These are phyloP conservation scores for Linnaemya tessellans DNA, from an alignment of 2,888 invertebrate species.

Conservation along the genomic window DNA sequence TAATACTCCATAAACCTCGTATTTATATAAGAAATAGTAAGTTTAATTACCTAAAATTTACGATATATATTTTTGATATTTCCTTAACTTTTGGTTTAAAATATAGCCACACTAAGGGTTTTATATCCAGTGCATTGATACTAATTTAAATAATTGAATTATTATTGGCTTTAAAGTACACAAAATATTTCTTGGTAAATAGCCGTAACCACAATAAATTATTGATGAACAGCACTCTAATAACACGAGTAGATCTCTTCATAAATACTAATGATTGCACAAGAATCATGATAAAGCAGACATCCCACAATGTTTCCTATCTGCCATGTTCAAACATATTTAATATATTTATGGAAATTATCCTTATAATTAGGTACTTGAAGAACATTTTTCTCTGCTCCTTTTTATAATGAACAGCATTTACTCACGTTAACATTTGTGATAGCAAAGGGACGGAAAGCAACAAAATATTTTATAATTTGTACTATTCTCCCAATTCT, in stretches of 20 bases:
- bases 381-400: conserved; percentile 13
- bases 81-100: too few species aligned
- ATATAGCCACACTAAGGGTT: too few species aligned
- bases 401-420: conserved; percentile 46
- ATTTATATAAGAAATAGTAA: too few species aligned
- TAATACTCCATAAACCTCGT: too few species aligned
- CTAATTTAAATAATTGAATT: too few species aligned
- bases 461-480: conserved; percentile 13
- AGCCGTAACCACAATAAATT: neutral
- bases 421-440: conserved; percentile 32
- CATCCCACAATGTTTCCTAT: conserved; percentile 2
- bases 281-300: neutral
- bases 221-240: neutral
- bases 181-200: neutral
- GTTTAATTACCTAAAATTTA: too few species aligned
- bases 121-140: too few species aligned
- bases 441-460: conserved; percentile 2
- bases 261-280: neutral
- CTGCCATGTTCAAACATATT: neutral
- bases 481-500: neutral
- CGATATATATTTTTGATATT: too few species aligned
- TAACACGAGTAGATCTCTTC: neutral
- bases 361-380: conserved; percentile 61
- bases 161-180: too few species aligned
- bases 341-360: conserved; percentile 37